Conservation (phyloP, 2,113 vertebrate species). For the Climacteris rufus region DNA sequence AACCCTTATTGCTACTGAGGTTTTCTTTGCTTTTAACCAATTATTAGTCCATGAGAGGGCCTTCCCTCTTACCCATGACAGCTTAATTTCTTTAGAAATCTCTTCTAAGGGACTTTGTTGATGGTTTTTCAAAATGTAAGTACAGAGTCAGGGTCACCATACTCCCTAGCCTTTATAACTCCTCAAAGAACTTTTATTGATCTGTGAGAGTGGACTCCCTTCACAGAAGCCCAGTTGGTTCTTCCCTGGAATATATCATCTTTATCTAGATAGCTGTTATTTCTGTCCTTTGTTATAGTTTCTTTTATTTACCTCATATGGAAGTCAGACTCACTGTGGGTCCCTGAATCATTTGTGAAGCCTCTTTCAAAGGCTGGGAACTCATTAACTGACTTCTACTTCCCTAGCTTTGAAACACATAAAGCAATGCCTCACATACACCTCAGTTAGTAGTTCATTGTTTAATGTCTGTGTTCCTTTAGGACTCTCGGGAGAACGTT, state of each 20-base stretch:
- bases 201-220: not conserved
- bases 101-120: not conserved
- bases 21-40: not conserved
- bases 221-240: not conserved
- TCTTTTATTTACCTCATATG: not conserved
- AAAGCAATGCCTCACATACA: not conserved
- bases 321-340: not conserved
- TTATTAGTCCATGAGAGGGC: not conserved
- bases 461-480: not conserved
- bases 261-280: not conserved
- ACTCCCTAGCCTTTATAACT: not conserved
- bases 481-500: not conserved
- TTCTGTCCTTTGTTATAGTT: not conserved
- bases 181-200: not conserved
- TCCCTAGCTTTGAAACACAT: not conserved
- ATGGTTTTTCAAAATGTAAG: not conserved
- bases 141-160: not conserved
- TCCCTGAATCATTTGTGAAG: not conserved
- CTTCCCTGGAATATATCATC: not conserved
- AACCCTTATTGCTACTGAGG: not conserved
- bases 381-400: not conserved
- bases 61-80: not conserved
- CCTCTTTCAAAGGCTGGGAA: not conserved
- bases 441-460: not conserved
- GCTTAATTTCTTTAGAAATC: constrained; percentile 9